A percentile compares a stretch with the other conserved stretches of the same genome.
Conservation (phyloP, 92 coral and sea anemone genomes). For the Micromussa lordhowensis region DNA sequence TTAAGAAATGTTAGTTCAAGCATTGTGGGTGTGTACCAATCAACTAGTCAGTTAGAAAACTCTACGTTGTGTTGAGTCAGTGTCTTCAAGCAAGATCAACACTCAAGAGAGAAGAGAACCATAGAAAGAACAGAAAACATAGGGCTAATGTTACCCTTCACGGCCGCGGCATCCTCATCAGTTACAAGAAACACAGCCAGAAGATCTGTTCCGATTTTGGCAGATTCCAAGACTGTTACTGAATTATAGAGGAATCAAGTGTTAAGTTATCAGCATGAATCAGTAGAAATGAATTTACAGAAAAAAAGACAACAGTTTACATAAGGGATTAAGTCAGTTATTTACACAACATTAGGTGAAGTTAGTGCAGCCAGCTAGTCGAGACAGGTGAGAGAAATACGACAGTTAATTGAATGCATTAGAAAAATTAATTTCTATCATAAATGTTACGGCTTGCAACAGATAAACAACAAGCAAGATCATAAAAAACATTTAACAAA, state of each 20-base stretch:
- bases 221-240: conserved; percentile 53
- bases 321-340: neutral
- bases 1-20: neutral
- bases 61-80: neutral
- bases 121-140: conserved; percentile 15
- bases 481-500: neutral
- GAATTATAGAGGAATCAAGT: conserved; percentile 40
- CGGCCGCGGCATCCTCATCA: conserved; percentile 44
- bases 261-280: conserved; percentile 35
- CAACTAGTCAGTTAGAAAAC: neutral
- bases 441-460: neutral
- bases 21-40: neutral
- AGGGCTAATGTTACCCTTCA: conserved; percentile 46
- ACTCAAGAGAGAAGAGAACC: neutral
- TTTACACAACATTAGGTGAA: neutral
- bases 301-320: conserved; percentile 2
- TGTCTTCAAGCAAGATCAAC: neutral
- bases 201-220: conserved; percentile 55
- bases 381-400: neutral
- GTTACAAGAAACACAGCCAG: conserved; percentile 52
- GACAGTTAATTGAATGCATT: neutral
- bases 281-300: neutral
- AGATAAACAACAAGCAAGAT: neutral
- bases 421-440: neutral
- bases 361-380: conserved; percentile 7